Evolutionary conservation across 30 jellyfish, hydroid and myxozoan species (phyloP).

Genomic region (Phacellophora camtschatica): DNA sequence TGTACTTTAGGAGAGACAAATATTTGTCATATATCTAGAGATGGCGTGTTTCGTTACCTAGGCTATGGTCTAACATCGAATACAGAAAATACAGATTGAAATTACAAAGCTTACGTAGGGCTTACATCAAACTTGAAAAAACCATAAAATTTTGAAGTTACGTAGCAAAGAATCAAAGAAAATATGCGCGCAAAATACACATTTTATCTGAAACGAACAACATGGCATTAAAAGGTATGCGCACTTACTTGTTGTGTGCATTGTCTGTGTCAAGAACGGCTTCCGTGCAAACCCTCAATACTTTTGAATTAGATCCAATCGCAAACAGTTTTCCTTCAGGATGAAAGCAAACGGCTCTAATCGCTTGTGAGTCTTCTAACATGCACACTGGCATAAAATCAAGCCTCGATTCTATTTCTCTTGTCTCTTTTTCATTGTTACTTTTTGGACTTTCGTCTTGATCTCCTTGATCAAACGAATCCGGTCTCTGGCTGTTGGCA

Average conservation of each 20-base stretch:
- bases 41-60: too few species aligned
- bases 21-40: too few species aligned
- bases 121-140: too few species aligned
- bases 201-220: background rate
- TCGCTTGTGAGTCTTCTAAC: conserved; percentile 88
- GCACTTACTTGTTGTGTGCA: conserved; percentile 5
- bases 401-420: conserved; percentile 1
- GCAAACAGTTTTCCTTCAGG: conserved; percentile 86
- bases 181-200: too few species aligned
- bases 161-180: too few species aligned
- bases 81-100: too few species aligned
- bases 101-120: too few species aligned
- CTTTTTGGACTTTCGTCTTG: background rate
- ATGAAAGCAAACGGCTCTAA: conserved; percentile 86
- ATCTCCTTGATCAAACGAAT: conserved; percentile 21
- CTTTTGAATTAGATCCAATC: conserved; percentile 85
- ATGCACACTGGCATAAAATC: conserved; percentile 64
- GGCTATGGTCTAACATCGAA: too few species aligned
- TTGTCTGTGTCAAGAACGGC: conserved; percentile 1
- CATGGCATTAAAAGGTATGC: background rate
- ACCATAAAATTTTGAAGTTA: too few species aligned
- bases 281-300: conserved; percentile 69
- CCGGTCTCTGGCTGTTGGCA: conserved; percentile 40
- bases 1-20: too few species aligned
- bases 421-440: background rate